These are phyloP conservation scores for Myiozetetes cayanensis DNA, from an alignment of 2,113 vertebrate species.

Conservation along the genomic window DNA sequence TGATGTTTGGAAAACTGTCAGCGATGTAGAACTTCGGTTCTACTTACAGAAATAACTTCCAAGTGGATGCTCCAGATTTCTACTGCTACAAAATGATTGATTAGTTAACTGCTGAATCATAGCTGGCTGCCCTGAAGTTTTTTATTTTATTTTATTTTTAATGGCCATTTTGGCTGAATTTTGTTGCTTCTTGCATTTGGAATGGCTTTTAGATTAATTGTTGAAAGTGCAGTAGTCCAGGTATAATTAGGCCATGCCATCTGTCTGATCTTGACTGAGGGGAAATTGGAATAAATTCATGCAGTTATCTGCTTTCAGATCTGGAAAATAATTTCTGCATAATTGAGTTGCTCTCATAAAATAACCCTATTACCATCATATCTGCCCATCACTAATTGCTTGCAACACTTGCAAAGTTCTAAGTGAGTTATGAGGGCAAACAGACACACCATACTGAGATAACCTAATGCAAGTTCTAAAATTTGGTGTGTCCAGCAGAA, in stretches of 20 bases:
- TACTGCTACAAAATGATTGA: background rate
- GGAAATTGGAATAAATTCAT: conserved; percentile 35
- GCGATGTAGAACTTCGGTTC: background rate
- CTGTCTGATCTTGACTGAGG: conserved; percentile 27
- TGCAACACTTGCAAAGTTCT: background rate
- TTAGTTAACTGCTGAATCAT: background rate
- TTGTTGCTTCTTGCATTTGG: background rate
- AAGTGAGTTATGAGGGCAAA: background rate
- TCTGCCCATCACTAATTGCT: conserved; percentile 23
- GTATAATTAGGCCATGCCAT: conserved; percentile 47
- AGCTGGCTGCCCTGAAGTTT: background rate
- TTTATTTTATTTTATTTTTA: background rate
- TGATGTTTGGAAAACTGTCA: background rate
- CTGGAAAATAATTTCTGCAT: conserved; percentile 39
- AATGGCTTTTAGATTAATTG: conserved; percentile 13
- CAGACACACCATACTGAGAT: background rate
- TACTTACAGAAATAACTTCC: background rate
- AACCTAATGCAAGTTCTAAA: background rate
- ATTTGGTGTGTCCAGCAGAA: background rate
- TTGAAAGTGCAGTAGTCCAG: conserved; percentile 25
- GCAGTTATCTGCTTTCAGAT: conserved; percentile 21
- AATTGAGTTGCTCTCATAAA: conserved; percentile 32
- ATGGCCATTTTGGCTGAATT: background rate
- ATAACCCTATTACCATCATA: background rate
- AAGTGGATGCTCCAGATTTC: background rate